A percentile compares a stretch with the other conserved stretches of the same genome.
These are phyloP conservation scores for Cairina moschata DNA, from an alignment of 2,113 vertebrate species.

Conservation along the genomic window DNA sequence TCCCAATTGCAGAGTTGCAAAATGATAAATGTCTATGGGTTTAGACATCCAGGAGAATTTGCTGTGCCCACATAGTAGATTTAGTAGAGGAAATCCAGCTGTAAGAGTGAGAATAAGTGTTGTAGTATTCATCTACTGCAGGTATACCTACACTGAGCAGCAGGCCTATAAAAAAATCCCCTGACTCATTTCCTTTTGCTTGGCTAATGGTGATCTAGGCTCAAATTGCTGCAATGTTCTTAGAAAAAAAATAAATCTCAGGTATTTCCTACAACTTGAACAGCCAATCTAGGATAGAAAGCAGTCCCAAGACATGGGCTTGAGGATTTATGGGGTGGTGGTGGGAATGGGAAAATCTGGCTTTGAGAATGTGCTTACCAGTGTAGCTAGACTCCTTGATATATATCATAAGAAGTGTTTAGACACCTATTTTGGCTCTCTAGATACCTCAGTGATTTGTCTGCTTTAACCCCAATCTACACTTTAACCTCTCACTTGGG, in stretches of 20 bases:
- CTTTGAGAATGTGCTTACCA: background rate
- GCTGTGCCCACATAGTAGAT: background rate
- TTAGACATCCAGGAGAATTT: background rate
- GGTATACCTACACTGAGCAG: background rate
- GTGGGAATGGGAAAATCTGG: background rate
- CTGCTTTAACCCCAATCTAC: background rate
- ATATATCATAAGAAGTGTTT: background rate
- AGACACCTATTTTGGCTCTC: background rate
- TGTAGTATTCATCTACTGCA: background rate
- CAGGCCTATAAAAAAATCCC: background rate
- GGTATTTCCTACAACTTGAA: background rate
- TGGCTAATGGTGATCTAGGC: background rate
- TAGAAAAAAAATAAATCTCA: background rate
- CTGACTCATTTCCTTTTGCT: background rate
- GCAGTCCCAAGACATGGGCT: background rate
- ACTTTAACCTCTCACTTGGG: background rate
- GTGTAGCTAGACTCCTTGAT: background rate
- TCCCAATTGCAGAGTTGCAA: background rate
- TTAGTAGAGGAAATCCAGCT: background rate
- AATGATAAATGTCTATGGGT: background rate
- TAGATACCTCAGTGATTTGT: background rate
- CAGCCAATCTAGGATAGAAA: background rate
- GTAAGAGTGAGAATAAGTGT: background rate
- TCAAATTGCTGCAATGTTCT: background rate
- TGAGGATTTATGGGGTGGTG: background rate